phyloP scores from a whole-genome alignment of 2,888 invertebrate genomes.

The Nipponacmea schrenckii region DNA sequence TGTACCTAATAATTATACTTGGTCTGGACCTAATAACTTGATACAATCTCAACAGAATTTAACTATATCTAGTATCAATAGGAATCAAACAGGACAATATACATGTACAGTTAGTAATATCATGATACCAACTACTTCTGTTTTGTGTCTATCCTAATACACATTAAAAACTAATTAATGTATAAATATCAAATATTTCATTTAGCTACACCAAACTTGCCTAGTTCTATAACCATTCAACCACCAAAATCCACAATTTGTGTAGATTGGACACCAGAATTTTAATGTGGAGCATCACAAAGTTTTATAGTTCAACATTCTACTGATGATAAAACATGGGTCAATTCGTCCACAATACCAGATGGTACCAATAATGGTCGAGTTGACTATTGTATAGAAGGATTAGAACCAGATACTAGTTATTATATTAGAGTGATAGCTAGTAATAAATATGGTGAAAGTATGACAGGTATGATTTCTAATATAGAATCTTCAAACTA shows the following conservation, averaged over 20 bases:
- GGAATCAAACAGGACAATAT: too few species aligned
- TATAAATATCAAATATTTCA: too few species aligned
- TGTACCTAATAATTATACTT: too few species aligned
- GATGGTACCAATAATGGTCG: background rate
- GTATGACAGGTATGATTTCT: too few species aligned
- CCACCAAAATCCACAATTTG: background rate
- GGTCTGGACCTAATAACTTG: too few species aligned
- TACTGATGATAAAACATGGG: background rate
- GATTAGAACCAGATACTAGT: background rate
- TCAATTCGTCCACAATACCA: background rate
- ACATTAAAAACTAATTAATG: too few species aligned
- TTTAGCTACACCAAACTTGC: background rate
- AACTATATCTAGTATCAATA: too few species aligned
- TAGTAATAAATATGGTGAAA: slow-evolving; percentile 1
- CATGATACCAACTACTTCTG: too few species aligned
- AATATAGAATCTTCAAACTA: too few species aligned
- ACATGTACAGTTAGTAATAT: too few species aligned
- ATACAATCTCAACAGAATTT: too few species aligned
- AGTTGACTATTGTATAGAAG: background rate
- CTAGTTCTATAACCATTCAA: background rate
- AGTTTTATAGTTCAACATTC: background rate
- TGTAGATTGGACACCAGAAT: background rate
- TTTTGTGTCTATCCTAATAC: too few species aligned
- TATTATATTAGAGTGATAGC: slow-evolving; percentile 7
- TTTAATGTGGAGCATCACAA: background rate